Evolutionary conservation across 2,888 invertebrate species (phyloP), one percentile per base, ranked within the genome.

Genomic region (Melanostoma mellinum): DNA sequence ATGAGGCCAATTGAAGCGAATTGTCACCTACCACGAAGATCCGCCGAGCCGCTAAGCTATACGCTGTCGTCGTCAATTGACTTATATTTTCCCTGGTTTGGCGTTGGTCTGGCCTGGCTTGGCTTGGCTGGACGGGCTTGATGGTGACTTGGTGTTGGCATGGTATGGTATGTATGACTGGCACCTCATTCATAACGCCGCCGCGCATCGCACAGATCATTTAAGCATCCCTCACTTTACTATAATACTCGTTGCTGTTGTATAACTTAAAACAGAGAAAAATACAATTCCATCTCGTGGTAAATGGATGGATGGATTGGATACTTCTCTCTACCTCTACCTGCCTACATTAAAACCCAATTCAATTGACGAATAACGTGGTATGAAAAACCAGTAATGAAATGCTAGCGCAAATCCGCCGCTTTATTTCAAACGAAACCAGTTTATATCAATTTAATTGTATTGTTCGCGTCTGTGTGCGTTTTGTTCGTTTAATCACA

Each of bases 361-460:
- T 84, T 71, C 79, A 84, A 79, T 84, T 84, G 84, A 84, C 74
- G 79, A 79, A 84, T 84, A 84, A 79, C 74, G 79, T 75, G 84
- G 74, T 75, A 79, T 73, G 74, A 79, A 63, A 74, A 84, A 84
- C 84, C 84, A 84, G 84, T 84, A 84, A 79, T 79, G 84, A 79
- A 84, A 84, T 79, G 84, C 79, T 84, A 79, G 79, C 79, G 74
- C 79, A 79, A 79, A 84, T 84, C 84, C 84, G 84, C 84, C 84
- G 84, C 84, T 71, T 84, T 67, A 78, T 78, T 53, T 79, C 78
- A 79, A 84, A 84, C 69, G 48, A 82, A 84, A 84, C 84, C 84
- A 84, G 84, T 84, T 84, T 84, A 79, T 84, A 79, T 84, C 84
- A 84, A 84, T 84, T 84, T 79, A 74, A 84, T 84, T 79, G 84